A percentile compares a stretch with the other conserved stretches of the same genome.
Evolutionary conservation across 2,888 invertebrate genomes (phyloP).

Genomic region (Pseudanteris insignis): DNA sequence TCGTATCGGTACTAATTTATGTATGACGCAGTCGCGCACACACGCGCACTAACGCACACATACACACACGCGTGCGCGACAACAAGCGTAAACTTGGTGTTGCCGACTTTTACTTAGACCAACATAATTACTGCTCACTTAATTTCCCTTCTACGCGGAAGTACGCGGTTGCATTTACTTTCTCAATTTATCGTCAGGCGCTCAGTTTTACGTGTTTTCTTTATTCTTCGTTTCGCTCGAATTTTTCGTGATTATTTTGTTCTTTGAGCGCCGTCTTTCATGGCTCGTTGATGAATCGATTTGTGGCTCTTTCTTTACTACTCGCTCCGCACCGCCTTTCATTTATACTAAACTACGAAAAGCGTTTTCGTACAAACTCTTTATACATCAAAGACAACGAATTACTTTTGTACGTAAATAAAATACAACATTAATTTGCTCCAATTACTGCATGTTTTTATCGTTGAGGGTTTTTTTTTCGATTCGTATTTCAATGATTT

Average conservation of each 20-base stretch:
- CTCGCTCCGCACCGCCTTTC: conserved; percentile 25
- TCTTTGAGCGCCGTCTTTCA: conserved; percentile 33
- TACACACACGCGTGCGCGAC: conserved; percentile 1
- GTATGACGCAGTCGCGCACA: conserved; percentile 7
- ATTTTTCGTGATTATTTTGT: conserved; percentile 38
- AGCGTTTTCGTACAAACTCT: conserved; percentile 26
- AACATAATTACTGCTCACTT: conserved; percentile 42
- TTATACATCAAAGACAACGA: conserved; percentile 21
- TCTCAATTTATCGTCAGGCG: conserved; percentile 39
- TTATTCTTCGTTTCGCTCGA: conserved; percentile 36
- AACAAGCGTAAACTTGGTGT: too few species aligned
- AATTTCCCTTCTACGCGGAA: conserved; percentile 37
- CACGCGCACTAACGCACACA: too few species aligned
- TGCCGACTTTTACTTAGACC: conserved; percentile 25
- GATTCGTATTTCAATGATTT: too few species aligned
- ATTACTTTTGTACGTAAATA: conserved; percentile 18
- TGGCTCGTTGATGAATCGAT: conserved; percentile 43
- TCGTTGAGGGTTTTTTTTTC: not conserved
- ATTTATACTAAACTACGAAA: conserved; percentile 24
- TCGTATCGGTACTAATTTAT: conserved; percentile 25
- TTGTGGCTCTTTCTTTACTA: conserved; percentile 40
- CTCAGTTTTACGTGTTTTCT: conserved; percentile 39
- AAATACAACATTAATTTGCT: conserved; percentile 23
- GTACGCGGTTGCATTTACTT: conserved; percentile 35
- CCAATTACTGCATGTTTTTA: conserved; percentile 3